Evolutionary conservation across 53 echinoderm and acorn worm species (phyloP).

Genomic region (Echinometra lucunter): DNA sequence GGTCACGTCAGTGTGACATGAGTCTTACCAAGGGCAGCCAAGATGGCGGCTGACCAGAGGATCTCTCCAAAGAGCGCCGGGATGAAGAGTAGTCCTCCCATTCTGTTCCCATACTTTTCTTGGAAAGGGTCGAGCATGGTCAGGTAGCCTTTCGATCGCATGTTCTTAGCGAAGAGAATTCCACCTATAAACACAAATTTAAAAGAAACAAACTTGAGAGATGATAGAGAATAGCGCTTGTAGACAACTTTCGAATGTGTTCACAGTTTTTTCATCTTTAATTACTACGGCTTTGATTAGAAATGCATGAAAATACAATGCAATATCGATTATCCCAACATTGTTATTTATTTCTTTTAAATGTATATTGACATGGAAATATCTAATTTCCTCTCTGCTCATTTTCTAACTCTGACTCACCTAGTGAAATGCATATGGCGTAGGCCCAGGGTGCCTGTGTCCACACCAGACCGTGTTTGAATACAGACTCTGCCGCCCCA

Average conservation of each 20-base stretch:
- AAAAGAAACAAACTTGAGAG: background rate
- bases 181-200: conserved; percentile 20
- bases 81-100: conserved; percentile 70
- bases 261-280: no score
- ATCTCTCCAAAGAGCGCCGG: conserved; percentile 69
- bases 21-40: conserved; percentile 65
- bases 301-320: no score
- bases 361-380: no score
- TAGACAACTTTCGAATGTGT: no score
- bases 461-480: conserved; percentile 35
- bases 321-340: no score
- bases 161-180: conserved; percentile 65
- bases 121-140: conserved; percentile 73
- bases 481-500: conserved; percentile 60
- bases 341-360: no score
- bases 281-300: no score
- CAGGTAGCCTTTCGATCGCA: conserved; percentile 64
- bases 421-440: conserved; percentile 19
- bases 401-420: background rate
- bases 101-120: conserved; percentile 61
- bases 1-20: no score
- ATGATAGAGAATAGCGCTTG: no score
- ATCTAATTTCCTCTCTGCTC: no score
- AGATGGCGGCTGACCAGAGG: conserved; percentile 68
- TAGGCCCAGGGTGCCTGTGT: conserved; percentile 66